Percentiles rank a stretch among this genome's conserved stretches.
Conservation (phyloP, 2,797 vertebrate species). For the Cirrhinus molitorella region DNA sequence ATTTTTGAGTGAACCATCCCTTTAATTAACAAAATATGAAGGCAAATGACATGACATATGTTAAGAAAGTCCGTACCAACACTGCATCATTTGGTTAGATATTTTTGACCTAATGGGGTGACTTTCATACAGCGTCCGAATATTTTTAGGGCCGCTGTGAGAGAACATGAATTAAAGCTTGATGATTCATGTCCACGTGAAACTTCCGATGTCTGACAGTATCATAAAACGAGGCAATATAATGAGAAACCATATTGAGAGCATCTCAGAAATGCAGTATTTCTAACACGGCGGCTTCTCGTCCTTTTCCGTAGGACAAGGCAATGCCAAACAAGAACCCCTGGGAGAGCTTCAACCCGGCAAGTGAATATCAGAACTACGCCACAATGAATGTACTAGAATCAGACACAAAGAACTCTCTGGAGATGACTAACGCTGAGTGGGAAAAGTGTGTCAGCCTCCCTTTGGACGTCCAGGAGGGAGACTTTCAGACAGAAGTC, state of each 20-base stretch:
- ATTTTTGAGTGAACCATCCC: no score
- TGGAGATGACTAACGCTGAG: conserved; percentile 98
- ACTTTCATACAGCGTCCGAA: conserved; percentile 13
- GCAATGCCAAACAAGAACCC: conserved; percentile 94
- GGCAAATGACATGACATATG: background rate
- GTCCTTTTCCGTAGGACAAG: conserved; percentile 87
- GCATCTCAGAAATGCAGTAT: background rate
- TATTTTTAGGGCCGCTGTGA: background rate
- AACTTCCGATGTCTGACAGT: background rate
- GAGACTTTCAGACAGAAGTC: conserved; percentile 99
- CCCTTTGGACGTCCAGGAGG: conserved; percentile 98
- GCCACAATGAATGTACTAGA: conserved; percentile 99
- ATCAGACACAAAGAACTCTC: conserved; percentile 93
- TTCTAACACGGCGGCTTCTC: conserved; percentile 21
- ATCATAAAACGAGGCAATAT: background rate
- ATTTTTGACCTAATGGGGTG: background rate
- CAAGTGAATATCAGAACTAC: conserved; percentile 99
- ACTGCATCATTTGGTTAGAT: background rate
- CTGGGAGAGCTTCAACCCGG: conserved; percentile 98
- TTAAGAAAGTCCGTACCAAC: background rate
- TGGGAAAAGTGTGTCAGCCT: conserved; percentile 99
- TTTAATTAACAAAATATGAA: background rate
- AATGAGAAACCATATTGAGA: background rate
- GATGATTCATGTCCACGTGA: conserved; percentile 23
- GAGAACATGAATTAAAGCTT: conserved; percentile 31